These are phyloP conservation scores for Schlechtendalia chinensis DNA, from an alignment of 1,140 invertebrate genomes.

Conservation along the genomic window DNA sequence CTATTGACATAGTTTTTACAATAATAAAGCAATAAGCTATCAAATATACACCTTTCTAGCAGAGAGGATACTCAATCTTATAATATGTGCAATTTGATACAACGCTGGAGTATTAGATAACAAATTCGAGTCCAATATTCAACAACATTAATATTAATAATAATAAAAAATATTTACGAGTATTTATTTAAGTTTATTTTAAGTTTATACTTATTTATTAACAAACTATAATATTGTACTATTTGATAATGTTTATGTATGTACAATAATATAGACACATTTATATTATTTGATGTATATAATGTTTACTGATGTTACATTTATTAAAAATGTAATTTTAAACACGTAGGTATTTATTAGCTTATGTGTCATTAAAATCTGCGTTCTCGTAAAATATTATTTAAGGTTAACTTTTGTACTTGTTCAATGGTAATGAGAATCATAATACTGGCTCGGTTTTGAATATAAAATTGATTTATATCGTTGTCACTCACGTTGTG, in stretches of 20 bases:
- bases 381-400: not conserved
- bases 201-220: no score
- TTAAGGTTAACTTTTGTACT: not conserved
- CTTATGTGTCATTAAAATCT: no score
- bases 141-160: not conserved
- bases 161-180: not conserved
- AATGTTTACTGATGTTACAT: no score
- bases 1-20: not conserved
- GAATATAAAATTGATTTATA: slow-evolving; percentile 2
- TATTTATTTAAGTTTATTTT: not conserved
- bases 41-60: not conserved
- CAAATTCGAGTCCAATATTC: slow-evolving; percentile 2
- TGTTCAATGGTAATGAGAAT: slow-evolving; percentile 7
- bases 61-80: not conserved
- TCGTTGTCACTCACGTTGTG: not conserved
- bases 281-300: no score
- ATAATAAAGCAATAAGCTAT: not conserved
- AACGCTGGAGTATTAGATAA: not conserved
- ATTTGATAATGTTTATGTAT: no score
- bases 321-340: no score
- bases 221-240: no score
- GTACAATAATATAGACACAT: no score
- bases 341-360: no score
- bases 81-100: slow-evolving; percentile 15
- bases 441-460: not conserved